Percentiles rank a stretch among this genome's conserved stretches.
Conservation (phyloP, 2,797 vertebrate species). For the Cynopterus sphinx region DNA sequence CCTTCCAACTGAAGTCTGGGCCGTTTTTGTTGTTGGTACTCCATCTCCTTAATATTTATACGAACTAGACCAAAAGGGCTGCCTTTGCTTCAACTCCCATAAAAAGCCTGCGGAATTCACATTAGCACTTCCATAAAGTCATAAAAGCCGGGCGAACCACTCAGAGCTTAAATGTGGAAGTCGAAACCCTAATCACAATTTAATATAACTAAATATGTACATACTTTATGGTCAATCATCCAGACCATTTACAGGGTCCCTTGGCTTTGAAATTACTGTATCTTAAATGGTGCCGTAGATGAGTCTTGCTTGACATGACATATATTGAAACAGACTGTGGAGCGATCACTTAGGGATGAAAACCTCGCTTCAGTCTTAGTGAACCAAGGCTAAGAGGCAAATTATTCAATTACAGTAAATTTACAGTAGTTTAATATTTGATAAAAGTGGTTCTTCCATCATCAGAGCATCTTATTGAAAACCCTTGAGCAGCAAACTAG, state of each 20-base stretch:
- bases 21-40: background rate
- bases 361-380: slow-evolving; percentile 86
- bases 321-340: slow-evolving; percentile 86
- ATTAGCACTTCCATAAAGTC: slow-evolving; percentile 79
- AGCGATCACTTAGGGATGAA: slow-evolving; percentile 85
- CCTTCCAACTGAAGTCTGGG: background rate
- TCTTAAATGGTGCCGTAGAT: slow-evolving; percentile 81
- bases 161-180: slow-evolving; percentile 84
- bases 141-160: slow-evolving; percentile 79
- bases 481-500: slow-evolving; percentile 84
- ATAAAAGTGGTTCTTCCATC: slow-evolving; percentile 88
- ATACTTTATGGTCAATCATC: slow-evolving; percentile 87
- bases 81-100: slow-evolving; percentile 55
- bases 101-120: slow-evolving; percentile 74
- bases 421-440: slow-evolving; percentile 90
- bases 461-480: slow-evolving; percentile 85
- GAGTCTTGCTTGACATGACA: slow-evolving; percentile 86
- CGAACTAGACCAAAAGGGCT: slow-evolving; percentile 55
- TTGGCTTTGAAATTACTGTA: slow-evolving; percentile 84
- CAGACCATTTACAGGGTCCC: slow-evolving; percentile 86
- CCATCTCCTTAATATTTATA: slow-evolving; percentile 46
- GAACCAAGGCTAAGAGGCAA: slow-evolving; percentile 89
- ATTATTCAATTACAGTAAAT: slow-evolving; percentile 90
- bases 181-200: slow-evolving; percentile 83
- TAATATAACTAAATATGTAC: slow-evolving; percentile 88